Base-by-base conservation (phyloP, 2,113 vertebrate species). In the Ceyx melanurus region DNA sequence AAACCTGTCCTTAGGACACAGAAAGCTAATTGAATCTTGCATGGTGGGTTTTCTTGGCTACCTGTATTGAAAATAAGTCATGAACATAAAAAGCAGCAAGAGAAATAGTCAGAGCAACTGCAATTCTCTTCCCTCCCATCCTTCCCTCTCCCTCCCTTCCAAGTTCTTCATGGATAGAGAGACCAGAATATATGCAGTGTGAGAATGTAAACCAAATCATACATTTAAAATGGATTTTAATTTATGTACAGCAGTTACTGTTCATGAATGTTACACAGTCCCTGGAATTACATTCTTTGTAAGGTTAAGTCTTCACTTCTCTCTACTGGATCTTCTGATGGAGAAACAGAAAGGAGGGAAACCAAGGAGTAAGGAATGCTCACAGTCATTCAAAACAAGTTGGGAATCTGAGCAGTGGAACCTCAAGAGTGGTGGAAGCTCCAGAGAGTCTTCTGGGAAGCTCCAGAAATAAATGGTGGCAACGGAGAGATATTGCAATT, bases 401-500 rank as follows among this genome's bases (percentile, higher is more conserved):
- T 15, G 35, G 60, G 57, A 96, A 67, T 67, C 77, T 3, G 3
- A 94, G 37, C 9, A 72, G 70, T 37, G 37, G 37, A 37, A 37
- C 37, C 37, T 37, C 37, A 37, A 37, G 37, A 37, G 37, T 37
- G 37, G 37, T 37, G 37, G 37, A 68, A 91, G 60, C 71, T 64
- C 51, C 51, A 40, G 84, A 77, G 62, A 85, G 22, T 76, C 33
- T 94, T 90, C 72, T 33, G 33, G 0, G 3, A 89, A 91, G 85
- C 78, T 96, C 89, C 96, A 96, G 92, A 98, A 97, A 97, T 93
- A 94, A 97, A 92, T 65, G 85, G 91, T 95, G 94, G 96, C 97
- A 96, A 97, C 79, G 13, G 53, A 83, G 97, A 97, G 97, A 97
- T 99, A 98, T 98, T 98, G 98, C 98, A 98, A 98, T 98, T 99